A percentile compares a stretch with the other conserved stretches of the same genome.
These are phyloP conservation scores for Capitulum mitella DNA, from an alignment of 2,888 invertebrate species.

Conservation along the genomic window DNA sequence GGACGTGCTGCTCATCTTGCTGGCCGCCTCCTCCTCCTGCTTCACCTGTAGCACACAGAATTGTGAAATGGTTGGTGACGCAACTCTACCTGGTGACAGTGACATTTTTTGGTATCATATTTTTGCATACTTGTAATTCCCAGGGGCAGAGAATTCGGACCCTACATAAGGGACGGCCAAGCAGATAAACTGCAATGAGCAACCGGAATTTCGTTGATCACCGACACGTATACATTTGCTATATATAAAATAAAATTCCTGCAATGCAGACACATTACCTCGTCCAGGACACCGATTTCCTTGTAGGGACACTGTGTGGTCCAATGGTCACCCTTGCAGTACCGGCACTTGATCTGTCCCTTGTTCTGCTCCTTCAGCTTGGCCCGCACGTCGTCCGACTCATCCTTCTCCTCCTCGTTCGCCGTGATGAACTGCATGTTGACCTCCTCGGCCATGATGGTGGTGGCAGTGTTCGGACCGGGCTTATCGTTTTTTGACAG, in stretches of 20 bases:
- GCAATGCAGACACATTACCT: no score
- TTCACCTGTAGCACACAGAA: conserved; percentile 29
- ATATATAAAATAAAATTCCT: no score
- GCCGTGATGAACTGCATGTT: conserved; percentile 86
- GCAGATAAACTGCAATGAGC: no score
- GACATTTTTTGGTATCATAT: no score
- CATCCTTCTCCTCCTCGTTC: conserved; percentile 78
- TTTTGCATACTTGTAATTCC: no score
- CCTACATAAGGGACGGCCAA: no score
- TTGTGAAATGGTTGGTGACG: no score
- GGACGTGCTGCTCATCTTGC: conserved; percentile 31
- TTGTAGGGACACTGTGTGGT: conserved; percentile 97
- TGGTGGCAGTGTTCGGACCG: conserved; percentile 97
- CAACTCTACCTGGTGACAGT: no score
- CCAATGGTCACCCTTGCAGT: conserved; percentile 95
- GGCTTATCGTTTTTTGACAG: conserved; percentile 81
- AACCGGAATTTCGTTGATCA: no score
- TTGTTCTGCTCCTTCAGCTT: conserved; percentile 62
- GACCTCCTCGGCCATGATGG: conserved; percentile 91
- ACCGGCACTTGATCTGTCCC: conserved; percentile 75
- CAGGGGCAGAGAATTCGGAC: no score
- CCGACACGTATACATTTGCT: no score
- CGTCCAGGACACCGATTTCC: conserved; percentile 50
- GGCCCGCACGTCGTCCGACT: conserved; percentile 75
- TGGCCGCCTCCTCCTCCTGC: conserved; percentile 34